Evolutionary conservation across 2,113 vertebrate genomes (phyloP).

Genomic region (Microtus montanus): DNA sequence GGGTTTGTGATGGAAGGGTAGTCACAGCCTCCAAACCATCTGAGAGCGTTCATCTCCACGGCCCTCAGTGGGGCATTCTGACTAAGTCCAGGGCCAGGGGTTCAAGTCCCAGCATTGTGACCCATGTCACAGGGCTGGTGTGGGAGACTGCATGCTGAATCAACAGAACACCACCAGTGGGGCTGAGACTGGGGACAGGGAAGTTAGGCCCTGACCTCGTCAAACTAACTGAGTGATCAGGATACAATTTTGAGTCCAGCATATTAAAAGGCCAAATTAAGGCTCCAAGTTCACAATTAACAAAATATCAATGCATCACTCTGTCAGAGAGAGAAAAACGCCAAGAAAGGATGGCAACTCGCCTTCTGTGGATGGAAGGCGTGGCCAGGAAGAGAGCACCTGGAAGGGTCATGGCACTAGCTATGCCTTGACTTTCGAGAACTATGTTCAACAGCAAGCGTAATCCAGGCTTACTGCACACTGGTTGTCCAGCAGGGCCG

Average conservation of each 20-base stretch:
- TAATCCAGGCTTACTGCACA: not conserved
- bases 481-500: not conserved
- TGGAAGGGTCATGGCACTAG: not conserved
- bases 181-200: not conserved
- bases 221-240: not conserved
- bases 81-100: not conserved
- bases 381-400: not conserved
- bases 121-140: not conserved
- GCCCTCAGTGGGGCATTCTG: not conserved
- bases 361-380: not conserved
- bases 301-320: not conserved
- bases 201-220: not conserved
- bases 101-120: not conserved
- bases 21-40: not conserved
- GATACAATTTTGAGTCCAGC: not conserved
- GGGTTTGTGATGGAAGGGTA: not conserved
- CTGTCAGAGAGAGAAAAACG: not conserved
- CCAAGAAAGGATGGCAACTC: not conserved
- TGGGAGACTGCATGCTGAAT: not conserved
- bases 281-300: not conserved
- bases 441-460: not conserved
- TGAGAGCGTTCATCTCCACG: not conserved
- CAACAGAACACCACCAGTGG: not conserved
- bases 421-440: not conserved
- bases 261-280: slow-evolving; percentile 40